These are phyloP conservation scores for Hyperoodon ampullatus DNA, from an alignment of 2,113 vertebrate genomes.

Conservation along the genomic window DNA sequence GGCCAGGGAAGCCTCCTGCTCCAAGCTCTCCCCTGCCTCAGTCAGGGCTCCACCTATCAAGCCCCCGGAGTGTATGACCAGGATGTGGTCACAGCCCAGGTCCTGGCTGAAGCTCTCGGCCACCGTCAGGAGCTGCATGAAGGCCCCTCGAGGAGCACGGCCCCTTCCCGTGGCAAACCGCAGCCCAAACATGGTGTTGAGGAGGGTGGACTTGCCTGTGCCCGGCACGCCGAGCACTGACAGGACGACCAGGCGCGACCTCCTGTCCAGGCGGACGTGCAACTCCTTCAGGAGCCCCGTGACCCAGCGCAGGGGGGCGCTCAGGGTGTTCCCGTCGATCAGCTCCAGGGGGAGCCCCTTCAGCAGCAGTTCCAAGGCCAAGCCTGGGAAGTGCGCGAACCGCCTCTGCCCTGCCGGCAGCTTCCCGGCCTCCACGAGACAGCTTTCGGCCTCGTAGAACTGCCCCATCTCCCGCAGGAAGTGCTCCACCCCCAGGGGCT, in stretches of 20 bases:
- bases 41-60: constrained; percentile 56
- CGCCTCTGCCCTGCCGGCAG: background rate
- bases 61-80: constrained; percentile 88
- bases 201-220: constrained; percentile 89
- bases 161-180: constrained; percentile 84
- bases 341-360: constrained; percentile 88
- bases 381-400: background rate
- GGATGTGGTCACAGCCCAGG: constrained; percentile 87
- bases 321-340: constrained; percentile 87
- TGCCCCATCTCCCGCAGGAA: constrained; percentile 90
- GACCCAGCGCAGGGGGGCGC: constrained; percentile 88
- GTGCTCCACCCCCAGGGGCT: constrained; percentile 87
- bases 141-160: constrained; percentile 84
- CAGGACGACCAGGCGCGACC: constrained; percentile 83
- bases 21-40: constrained; percentile 79
- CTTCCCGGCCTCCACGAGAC: constrained; percentile 62
- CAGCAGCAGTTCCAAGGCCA: constrained; percentile 84
- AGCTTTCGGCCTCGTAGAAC: constrained; percentile 86
- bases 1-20: constrained; percentile 88
- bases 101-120: constrained; percentile 82
- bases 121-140: constrained; percentile 83
- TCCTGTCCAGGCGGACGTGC: constrained; percentile 79
- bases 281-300: constrained; percentile 83
- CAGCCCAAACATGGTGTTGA: constrained; percentile 90
- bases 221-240: constrained; percentile 88